Evolutionary conservation across 1,140 invertebrate genomes (phyloP).

Genomic region (Coenobita brevimanus): DNA sequence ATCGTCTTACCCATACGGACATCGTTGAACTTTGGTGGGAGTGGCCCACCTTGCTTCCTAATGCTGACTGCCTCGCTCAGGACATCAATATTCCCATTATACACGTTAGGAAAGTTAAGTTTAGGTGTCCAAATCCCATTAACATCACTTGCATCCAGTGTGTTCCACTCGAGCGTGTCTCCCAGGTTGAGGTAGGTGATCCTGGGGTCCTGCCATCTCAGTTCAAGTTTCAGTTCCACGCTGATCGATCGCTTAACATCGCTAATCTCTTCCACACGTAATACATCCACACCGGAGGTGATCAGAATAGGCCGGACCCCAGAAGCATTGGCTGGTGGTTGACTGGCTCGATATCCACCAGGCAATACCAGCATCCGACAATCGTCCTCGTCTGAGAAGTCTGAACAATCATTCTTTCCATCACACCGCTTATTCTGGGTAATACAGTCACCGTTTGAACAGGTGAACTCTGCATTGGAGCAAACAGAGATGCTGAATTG

Average conservation of each 20-base stretch:
- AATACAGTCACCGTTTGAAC: conserved; percentile 65
- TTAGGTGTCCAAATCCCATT: conserved; percentile 40
- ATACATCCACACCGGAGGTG: not conserved
- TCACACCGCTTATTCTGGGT: conserved; percentile 52
- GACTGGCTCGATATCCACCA: conserved; percentile 22
- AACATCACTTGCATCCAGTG: conserved; percentile 1
- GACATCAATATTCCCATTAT: conserved; percentile 45
- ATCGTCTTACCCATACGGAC: conserved; percentile 51
- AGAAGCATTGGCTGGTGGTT: conserved; percentile 25
- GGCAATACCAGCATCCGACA: conserved; percentile 43
- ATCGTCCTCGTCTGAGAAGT: conserved; percentile 61
- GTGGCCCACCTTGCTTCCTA: not conserved
- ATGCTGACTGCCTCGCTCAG: conserved; percentile 21
- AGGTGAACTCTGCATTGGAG: conserved; percentile 51
- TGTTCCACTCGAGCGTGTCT: conserved; percentile 37
- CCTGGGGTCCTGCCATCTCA: conserved; percentile 50
- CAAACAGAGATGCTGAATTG: conserved; percentile 46
- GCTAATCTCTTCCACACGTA: conserved; percentile 39
- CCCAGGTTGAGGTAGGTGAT: conserved; percentile 56
- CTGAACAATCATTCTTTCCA: conserved; percentile 55
- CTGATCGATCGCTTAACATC: conserved; percentile 38
- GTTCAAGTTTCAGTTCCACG: conserved; percentile 32
- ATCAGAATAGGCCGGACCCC: conserved; percentile 1
- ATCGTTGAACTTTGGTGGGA: conserved; percentile 40
- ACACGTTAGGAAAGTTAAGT: conserved; percentile 45